Evolutionary conservation across 2,888 invertebrate genomes (phyloP).

Genomic region (Siphonodentalium dalli): DNA sequence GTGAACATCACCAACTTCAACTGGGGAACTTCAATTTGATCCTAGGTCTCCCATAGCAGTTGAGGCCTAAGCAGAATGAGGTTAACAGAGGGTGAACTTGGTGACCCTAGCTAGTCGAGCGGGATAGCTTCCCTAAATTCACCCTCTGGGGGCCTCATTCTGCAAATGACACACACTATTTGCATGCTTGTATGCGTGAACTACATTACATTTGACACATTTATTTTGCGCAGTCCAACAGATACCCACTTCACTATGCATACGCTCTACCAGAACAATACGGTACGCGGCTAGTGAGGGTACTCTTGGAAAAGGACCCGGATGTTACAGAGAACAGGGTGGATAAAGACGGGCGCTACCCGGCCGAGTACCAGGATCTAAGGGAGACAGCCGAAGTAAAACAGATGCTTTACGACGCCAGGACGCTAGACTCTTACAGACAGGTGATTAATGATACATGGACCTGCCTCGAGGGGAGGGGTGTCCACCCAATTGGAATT

Average conservation of each 20-base stretch:
- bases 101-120: too few relatives aligned
- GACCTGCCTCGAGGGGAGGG: too few relatives aligned
- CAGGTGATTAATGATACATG: constrained; percentile 28
- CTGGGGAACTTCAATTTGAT: too few relatives aligned
- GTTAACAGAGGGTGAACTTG: too few relatives aligned
- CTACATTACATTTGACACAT: background rate
- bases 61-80: too few relatives aligned
- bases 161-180: too few relatives aligned
- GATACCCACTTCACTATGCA: constrained; percentile 57
- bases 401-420: constrained; percentile 44
- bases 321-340: constrained; percentile 42
- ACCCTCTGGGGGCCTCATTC: too few relatives aligned
- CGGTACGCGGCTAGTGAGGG: constrained; percentile 28
- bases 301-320: constrained; percentile 41
- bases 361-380: constrained; percentile 39
- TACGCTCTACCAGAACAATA: constrained; percentile 45
- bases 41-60: too few relatives aligned
- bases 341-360: constrained; percentile 47
- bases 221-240: constrained; percentile 43
- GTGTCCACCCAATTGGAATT: too few relatives aligned
- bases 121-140: too few relatives aligned
- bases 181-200: too few relatives aligned
- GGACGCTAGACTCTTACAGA: constrained; percentile 44
- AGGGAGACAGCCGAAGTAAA: constrained; percentile 31
- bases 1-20: too few relatives aligned